A percentile compares a stretch with the other conserved stretches of the same genome.
Evolutionary conservation across 1,140 invertebrate species (phyloP).

Genomic region (Drosophila mojavensis): DNA sequence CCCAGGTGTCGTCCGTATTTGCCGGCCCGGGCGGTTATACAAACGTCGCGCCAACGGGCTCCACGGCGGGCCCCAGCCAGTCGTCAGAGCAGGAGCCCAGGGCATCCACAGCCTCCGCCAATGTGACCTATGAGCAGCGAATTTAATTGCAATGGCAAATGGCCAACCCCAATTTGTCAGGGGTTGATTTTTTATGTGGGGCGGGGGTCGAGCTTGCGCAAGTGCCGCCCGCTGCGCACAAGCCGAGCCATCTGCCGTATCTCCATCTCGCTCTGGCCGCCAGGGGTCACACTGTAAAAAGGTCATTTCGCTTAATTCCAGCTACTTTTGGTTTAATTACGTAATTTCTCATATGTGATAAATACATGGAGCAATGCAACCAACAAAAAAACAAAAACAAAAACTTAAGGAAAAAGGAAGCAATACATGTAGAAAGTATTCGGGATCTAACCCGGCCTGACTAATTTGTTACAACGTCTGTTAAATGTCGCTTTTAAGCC

Average conservation of each 20-base stretch:
- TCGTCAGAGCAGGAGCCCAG: slow-evolving; percentile 8
- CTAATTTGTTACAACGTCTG: slow-evolving; percentile 69
- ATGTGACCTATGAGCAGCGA: slow-evolving; percentile 80
- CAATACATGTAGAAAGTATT: slow-evolving; percentile 45
- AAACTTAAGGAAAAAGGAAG: slow-evolving; percentile 22
- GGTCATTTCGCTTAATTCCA: slow-evolving; percentile 69
- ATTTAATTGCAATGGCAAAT: slow-evolving; percentile 73
- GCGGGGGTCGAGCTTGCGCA: slow-evolving; percentile 46
- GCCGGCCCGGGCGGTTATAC: slow-evolving; percentile 55
- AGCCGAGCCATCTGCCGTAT: not conserved
- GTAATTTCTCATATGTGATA: slow-evolving; percentile 72
- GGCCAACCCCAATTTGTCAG: slow-evolving; percentile 70
- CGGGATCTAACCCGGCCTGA: slow-evolving; percentile 17
- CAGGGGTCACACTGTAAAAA: slow-evolving; percentile 44
- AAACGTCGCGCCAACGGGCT: not conserved
- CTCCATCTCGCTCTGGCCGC: slow-evolving; percentile 3
- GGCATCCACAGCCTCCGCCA: slow-evolving; percentile 32
- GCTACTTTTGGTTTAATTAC: slow-evolving; percentile 73
- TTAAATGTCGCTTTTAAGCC: slow-evolving; percentile 59
- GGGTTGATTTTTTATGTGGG: slow-evolving; percentile 10
- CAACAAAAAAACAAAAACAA: slow-evolving; percentile 2
- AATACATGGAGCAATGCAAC: slow-evolving; percentile 55
- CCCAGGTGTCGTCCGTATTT: slow-evolving; percentile 76
- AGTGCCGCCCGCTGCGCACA: slow-evolving; percentile 67
- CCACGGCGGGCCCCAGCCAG: slow-evolving; percentile 18